Percentiles rank a stretch among this genome's conserved stretches.
phyloP scores from a whole-genome alignment of 37 sponge, comb jelly and placozoan species.

The Lycopodina hypogea region DNA sequence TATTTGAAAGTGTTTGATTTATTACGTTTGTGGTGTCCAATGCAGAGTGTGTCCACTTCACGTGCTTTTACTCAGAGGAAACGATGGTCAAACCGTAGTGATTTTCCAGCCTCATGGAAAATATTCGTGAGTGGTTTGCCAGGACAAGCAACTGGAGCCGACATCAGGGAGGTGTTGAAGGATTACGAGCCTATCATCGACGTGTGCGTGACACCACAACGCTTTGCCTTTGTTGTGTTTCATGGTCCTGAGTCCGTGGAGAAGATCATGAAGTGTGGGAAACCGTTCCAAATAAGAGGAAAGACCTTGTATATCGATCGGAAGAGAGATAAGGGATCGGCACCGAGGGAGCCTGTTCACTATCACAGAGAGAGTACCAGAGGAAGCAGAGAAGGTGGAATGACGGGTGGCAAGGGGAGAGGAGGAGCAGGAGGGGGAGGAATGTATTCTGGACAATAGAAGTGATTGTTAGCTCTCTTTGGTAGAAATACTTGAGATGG shows the following conservation, averaged over 20 bases:
- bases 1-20: no score
- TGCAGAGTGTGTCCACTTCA: conserved; percentile 19
- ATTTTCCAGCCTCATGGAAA: conserved; percentile 69
- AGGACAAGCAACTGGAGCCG: conserved; percentile 42
- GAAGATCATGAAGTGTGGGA: conserved; percentile 41
- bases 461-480: background rate
- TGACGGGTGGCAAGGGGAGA: background rate
- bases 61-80: conserved; percentile 55
- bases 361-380: conserved; percentile 1
- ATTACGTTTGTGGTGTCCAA: background rate
- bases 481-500: background rate
- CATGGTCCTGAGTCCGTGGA: conserved; percentile 64
- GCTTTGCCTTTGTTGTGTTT: conserved; percentile 92
- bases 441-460: background rate
- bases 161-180: conserved; percentile 66
- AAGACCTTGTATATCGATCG: conserved; percentile 81
- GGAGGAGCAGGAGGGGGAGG: conserved; percentile 10
- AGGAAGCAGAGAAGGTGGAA: background rate
- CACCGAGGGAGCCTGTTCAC: conserved; percentile 5
- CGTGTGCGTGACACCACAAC: conserved; percentile 78
- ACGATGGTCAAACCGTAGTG: conserved; percentile 5
- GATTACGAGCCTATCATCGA: conserved; percentile 63
- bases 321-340: conserved; percentile 55
- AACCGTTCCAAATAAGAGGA: conserved; percentile 45
- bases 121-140: conserved; percentile 92